A percentile compares a stretch with the other conserved stretches of the same genome.
These are phyloP conservation scores for Zoanthus gigantus DNA, from an alignment of 92 coral and sea anemone species.

Conservation along the genomic window DNA sequence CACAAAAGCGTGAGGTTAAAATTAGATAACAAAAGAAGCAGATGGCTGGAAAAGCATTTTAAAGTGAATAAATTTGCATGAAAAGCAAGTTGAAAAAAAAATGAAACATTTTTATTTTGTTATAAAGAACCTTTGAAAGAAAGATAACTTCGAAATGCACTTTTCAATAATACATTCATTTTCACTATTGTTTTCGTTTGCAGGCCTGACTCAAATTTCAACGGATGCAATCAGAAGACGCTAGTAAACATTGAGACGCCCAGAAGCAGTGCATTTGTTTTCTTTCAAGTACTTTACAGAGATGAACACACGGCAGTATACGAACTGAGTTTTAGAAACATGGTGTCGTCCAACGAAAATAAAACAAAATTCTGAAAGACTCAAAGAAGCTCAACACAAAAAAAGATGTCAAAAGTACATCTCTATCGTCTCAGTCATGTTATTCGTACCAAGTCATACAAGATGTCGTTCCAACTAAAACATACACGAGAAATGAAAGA, in stretches of 20 bases:
- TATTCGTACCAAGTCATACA: not conserved
- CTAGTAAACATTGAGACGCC: slow-evolving; percentile 42
- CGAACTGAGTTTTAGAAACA: not conserved
- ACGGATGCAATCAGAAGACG: not conserved
- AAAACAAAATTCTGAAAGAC: not conserved
- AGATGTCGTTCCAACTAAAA: not conserved
- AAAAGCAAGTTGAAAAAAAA: slow-evolving; percentile 2
- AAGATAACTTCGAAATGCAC: not conserved
- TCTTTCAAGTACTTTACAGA: not conserved
- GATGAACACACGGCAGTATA: not conserved
- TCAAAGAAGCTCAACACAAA: not conserved
- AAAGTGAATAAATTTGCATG: slow-evolving; percentile 37
- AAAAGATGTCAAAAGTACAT: not conserved
- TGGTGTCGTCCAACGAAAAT: not conserved
- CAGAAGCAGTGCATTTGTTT: slow-evolving; percentile 7
- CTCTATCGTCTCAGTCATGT: not conserved
- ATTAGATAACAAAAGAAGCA: slow-evolving; percentile 34
- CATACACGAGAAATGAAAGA: not conserved
- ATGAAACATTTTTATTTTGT: slow-evolving; percentile 11
- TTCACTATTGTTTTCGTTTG: slow-evolving; percentile 2
- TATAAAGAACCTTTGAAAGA: not conserved
- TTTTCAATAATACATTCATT: not conserved
- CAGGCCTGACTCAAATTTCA: not conserved
- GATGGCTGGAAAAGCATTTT: slow-evolving; percentile 4
- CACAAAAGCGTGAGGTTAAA: slow-evolving; percentile 29